Evolutionary conservation across 2,888 invertebrate species (phyloP).

Genomic region (Petrolisthes cinctipes): DNA sequence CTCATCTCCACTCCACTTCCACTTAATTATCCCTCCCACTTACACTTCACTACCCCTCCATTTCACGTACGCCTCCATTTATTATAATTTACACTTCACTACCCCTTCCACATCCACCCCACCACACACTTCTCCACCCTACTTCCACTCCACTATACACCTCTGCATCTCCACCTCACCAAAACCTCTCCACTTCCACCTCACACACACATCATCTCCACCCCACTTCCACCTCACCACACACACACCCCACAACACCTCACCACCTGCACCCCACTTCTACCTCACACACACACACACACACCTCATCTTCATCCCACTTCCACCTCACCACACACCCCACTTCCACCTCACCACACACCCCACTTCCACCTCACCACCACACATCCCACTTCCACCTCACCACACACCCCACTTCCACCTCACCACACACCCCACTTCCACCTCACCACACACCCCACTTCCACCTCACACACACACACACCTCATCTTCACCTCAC

Average conservation of each 20-base stretch:
- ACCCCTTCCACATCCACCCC: too few relatives aligned
- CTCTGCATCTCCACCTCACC: too few relatives aligned
- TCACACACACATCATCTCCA: too few relatives aligned
- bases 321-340: background rate
- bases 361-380: background rate
- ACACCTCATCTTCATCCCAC: background rate
- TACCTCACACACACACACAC: background rate
- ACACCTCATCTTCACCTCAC: background rate
- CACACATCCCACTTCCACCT: background rate
- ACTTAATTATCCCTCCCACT: background rate
- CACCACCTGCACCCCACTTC: background rate
- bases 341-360: background rate
- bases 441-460: background rate
- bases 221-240: too few relatives aligned
- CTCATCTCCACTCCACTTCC: too few relatives aligned
- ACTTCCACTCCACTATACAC: background rate
- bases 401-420: background rate
- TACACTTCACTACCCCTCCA: background rate
- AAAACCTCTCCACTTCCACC: too few relatives aligned
- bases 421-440: background rate
- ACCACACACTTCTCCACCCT: too few relatives aligned
- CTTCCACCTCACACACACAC: too few relatives aligned
- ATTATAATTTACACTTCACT: too few relatives aligned
- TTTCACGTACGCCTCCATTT: too few relatives aligned
- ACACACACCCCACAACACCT: background rate